Evolutionary conservation across 2,888 invertebrate species (phyloP), one percentile per base, ranked within the genome.

Genomic region (Leucophora obtusa): DNA sequence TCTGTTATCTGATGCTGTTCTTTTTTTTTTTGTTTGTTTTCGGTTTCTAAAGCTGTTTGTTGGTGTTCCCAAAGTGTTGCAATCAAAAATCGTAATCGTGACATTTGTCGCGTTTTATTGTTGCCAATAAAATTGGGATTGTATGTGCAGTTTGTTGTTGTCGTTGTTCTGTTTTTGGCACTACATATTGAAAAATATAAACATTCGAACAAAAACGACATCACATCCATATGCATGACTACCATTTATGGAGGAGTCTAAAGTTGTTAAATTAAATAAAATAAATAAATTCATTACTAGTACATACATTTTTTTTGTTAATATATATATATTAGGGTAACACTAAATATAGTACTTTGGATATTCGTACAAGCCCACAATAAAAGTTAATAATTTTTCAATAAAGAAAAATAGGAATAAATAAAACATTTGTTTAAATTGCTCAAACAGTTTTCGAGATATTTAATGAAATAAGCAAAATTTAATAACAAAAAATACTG

Each of bases 61-160:
- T 65, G 78, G 78, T 73, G 74, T 70, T 73, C 72, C 58, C 72
- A 76, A 77, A 74, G 77, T 77, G 81, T 81, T 73, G 81, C 81
- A 81, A 77, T 81, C 73, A 74, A 81, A 78, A 77, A 69, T 78
- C 77, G 78, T 74, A 81, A 81, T 81, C 80, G 80, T 80, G 80
- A 80, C 80, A 80, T 80, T 80, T 80, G 80, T 80, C 72, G 80
- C 80, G 76, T 80, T 80, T 80, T 80, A 80, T 80, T 80, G 80
- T 80, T 80, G 80, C 76, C 80, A 80, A 80, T 80, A 76, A 76
- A 80, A 76, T 76, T 80, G 71, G 75, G 80, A 47, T 76, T 80
- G 71, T 74, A 51, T 51, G 38, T 68, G 69, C 43, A 33, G 21
- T 59, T 50, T 28, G 9, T 35, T 63, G 63, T 14, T 70, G 24